These are phyloP conservation scores for Cassiopea andromeda DNA, from an alignment of 30 jellyfish, hydroid and myxozoan species.

Conservation along the genomic window DNA sequence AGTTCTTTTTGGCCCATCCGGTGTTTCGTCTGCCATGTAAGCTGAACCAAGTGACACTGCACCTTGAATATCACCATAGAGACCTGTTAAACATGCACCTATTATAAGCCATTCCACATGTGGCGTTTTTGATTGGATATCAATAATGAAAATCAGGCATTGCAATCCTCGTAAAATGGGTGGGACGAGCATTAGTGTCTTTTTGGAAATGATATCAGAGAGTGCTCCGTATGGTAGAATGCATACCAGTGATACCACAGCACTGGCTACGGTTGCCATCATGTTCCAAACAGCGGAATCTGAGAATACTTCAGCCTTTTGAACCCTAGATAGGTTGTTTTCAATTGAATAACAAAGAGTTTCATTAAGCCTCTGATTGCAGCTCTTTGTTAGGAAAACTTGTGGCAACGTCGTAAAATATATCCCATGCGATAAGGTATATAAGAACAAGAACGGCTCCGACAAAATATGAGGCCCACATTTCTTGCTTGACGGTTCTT, in stretches of 20 bases:
- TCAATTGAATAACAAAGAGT: background rate
- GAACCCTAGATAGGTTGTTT: background rate
- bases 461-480: background rate
- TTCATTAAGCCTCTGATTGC: background rate
- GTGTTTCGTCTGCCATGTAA: conserved; percentile 20
- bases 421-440: background rate
- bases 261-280: background rate
- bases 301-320: background rate
- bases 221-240: conserved; percentile 41
- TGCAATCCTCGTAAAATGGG: conserved; percentile 4
- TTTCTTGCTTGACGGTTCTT: background rate
- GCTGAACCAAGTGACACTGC: background rate
- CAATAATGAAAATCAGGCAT: conserved; percentile 8
- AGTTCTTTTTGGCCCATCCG: conserved; percentile 2
- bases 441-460: conserved; percentile 13
- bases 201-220: conserved; percentile 20
- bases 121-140: background rate
- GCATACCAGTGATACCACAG: background rate
- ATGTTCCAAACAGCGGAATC: conserved; percentile 27
- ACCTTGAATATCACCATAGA: conserved; percentile 35
- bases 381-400: conserved; percentile 1
- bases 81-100: conserved; percentile 23
- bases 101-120: background rate
- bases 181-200: conserved; percentile 18
- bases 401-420: conserved; percentile 8